Evolutionary conservation across 2,888 invertebrate genomes (phyloP), one percentile per base, ranked within the genome.

Genomic region (Agrochola litura): DNA sequence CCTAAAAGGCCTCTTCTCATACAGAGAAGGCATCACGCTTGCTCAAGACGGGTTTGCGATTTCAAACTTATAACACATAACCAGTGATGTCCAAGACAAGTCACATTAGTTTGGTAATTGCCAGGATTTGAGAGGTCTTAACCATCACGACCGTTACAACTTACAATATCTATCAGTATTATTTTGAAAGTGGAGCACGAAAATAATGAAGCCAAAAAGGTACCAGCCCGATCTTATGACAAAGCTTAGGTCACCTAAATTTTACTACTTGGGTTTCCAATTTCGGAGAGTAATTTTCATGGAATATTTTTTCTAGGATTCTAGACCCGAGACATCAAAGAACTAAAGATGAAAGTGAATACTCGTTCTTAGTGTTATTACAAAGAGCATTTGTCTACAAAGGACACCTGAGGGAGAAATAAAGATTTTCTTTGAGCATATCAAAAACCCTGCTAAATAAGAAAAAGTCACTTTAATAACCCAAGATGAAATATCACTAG

Each of bases 341-440:
- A 77, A 56, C 25, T 60, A 67, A 30, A 85, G n/a, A 64, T 68
- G 46, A 81, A 72, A 85, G 64, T 61, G 49, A 68, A 64, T 49
- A 70, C 70, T 54, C 25, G 25, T 49, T 73, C 52, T 67, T 67
- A 73, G 67, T 79, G 43, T 73, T 86, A 79, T 79, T 70, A 76
- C 72, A 83, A 73, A 76, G 61, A 68, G n/a, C 61, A 60, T 85
- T 82, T 70, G 30, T 75, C 67, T 79, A 65, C 56, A 86, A 83
- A 68, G 52, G 64, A 71, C 69, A 86, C 75, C 70, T 78, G 70
- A 41, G 58, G 58, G 58, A n/a, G 6, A 75, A 70, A 77, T 86
- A 68, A 75, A 78, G 19, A 65, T 75, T 74, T 63, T 58, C 58
- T 63, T 65, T 65, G 64, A 64, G 43, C 37, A 73, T 2, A n/a